Evolutionary conservation across 2,113 vertebrate genomes (phyloP), one percentile per base, ranked within the genome.

Genomic region (Pitta sordida): DNA sequence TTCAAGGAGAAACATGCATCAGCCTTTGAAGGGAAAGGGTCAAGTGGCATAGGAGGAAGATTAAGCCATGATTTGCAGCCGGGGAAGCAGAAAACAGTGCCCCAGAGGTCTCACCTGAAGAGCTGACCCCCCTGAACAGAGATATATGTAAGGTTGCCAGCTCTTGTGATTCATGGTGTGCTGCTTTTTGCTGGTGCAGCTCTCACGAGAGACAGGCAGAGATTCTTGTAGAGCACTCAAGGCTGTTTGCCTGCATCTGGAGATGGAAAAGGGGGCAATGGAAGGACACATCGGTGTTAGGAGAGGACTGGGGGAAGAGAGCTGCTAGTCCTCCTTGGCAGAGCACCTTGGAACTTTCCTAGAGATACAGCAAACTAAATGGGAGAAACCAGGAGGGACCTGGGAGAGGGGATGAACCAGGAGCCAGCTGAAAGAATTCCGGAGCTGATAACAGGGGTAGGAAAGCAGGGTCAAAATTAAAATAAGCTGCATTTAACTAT

Each of bases 1-100:
- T 39, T 92, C 92, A 96, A 96, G 94, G 96, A 93, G 79, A 96
- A 77, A 39, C 51, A 92, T 95, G 69, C 55, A 94, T 94, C 88
- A 93, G 1, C 39, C 48, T 63, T 41, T 77, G 84, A 89, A 90
- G 63, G 52, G 48, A 75, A 55, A 15, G 70, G 74, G 81, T 69
- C 78, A 58, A 65, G 76, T 23, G 64, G 67, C 86, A 83, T 60
- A 75, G 65, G 49, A 91, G 23, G 64, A 77, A 87, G 81, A 95
- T 91, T 82, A 96, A 94, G 82, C 41, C 21, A 4, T 80, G 89
- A 96, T 94, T 94, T 95, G 67, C 87, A 82, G 81, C 56, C 0
- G 0, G 18, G 73, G 20, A 96, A 84, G 86, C 46, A 91, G 70
- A 75, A 93, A 93, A 55, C 6, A 1, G 23, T 85, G 83, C 81